A percentile compares a stretch with the other conserved stretches of the same genome.
These are phyloP conservation scores for Melangyna quadrimaculata DNA, from an alignment of 2,888 invertebrate species.

Conservation along the genomic window DNA sequence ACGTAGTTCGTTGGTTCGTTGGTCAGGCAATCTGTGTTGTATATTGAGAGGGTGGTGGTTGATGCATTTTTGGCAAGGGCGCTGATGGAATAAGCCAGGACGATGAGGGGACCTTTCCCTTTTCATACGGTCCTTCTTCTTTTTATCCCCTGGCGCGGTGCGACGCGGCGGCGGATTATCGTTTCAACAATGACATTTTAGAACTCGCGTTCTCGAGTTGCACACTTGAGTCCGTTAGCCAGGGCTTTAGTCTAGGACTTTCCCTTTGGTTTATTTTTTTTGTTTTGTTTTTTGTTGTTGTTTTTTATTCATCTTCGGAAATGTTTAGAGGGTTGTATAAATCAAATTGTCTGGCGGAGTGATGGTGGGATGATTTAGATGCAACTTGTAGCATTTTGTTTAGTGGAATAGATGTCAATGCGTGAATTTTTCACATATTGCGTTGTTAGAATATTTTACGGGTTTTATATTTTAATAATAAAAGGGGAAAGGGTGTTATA, in stretches of 20 bases:
- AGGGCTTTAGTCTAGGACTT: slow-evolving; percentile 49
- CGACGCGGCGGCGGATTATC: slow-evolving; percentile 45
- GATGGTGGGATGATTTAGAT: slow-evolving; percentile 62
- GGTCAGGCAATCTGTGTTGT: slow-evolving; percentile 6
- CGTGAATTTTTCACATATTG: neutral
- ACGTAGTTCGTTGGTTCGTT: slow-evolving; percentile 27
- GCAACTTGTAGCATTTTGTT: slow-evolving; percentile 67
- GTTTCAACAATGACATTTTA: slow-evolving; percentile 66
- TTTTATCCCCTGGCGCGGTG: neutral
- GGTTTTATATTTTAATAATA: neutral
- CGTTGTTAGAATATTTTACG: neutral
- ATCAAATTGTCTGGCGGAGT: slow-evolving; percentile 56
- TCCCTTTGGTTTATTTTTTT: slow-evolving; percentile 12
- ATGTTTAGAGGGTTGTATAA: slow-evolving; percentile 43
- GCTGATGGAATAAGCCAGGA: slow-evolving; percentile 30
- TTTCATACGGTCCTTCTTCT: slow-evolving; percentile 43
- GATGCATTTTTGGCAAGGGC: slow-evolving; percentile 56
- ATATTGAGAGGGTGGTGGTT: slow-evolving; percentile 46
- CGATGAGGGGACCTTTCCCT: slow-evolving; percentile 60
- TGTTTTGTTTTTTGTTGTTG: neutral
- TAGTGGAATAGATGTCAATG: slow-evolving; percentile 28
- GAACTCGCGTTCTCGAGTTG: slow-evolving; percentile 44
- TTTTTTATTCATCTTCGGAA: neutral
- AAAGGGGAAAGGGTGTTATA: no score
- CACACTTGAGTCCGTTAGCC: slow-evolving; percentile 51